These are phyloP conservation scores for Salminus brasiliensis DNA, from an alignment of 2,113 vertebrate genomes.

Conservation along the genomic window DNA sequence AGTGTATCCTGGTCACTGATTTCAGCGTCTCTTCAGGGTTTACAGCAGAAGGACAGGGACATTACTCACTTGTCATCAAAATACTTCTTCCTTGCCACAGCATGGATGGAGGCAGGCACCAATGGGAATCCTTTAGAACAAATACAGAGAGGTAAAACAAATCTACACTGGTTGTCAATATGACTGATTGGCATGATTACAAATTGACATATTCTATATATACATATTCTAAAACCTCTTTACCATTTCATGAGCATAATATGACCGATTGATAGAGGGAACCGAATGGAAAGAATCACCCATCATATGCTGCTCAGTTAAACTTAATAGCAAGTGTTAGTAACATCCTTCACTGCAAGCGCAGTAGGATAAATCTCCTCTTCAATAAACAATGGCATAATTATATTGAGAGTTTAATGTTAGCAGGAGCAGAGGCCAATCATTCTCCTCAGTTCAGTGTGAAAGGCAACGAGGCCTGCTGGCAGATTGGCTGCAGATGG, in stretches of 20 bases:
- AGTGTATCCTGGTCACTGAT: conserved; percentile 33
- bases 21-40: conserved; percentile 53
- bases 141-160: neutral
- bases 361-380: conserved; percentile 8
- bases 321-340: neutral
- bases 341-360: neutral
- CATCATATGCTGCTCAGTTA: neutral
- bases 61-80: conserved; percentile 96
- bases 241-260: neutral
- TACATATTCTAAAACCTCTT: neutral
- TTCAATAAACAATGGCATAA: conserved; percentile 7
- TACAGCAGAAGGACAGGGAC: conserved; percentile 57
- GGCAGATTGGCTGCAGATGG: conserved; percentile 45
- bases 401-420: conserved; percentile 30
- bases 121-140: conserved; percentile 86
- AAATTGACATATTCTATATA: too few relatives aligned
- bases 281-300: neutral
- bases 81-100: conserved; percentile 89
- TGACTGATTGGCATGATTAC: neutral
- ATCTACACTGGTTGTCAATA: neutral
- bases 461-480: conserved; percentile 36
- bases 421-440: conserved; percentile 26
- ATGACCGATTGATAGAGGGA: neutral
- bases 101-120: conserved; percentile 91
- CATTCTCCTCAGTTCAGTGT: conserved; percentile 42